Conservation (phyloP, 2,113 vertebrate species). For the Myotis davidii region DNA sequence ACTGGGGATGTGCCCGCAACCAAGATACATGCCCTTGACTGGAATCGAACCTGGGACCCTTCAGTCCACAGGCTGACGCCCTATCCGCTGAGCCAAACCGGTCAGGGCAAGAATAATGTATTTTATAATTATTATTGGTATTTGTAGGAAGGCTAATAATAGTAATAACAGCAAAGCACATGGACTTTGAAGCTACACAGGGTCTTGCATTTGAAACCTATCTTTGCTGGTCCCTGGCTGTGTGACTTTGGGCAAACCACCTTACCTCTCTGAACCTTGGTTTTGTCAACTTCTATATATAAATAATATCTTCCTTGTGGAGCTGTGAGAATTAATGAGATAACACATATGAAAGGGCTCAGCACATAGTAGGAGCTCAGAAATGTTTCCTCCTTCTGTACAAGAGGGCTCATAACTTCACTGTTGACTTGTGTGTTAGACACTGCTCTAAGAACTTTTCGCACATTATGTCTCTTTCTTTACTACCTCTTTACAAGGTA, state of each 20-base stretch:
- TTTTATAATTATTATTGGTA: slow-evolving; percentile 6
- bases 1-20: too few species aligned
- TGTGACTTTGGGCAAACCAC: background rate
- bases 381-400: background rate
- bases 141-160: background rate
- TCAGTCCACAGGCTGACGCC: too few species aligned
- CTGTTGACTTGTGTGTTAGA: background rate
- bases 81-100: too few species aligned
- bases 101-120: too few species aligned
- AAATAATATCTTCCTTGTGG: background rate
- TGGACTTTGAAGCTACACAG: background rate
- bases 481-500: background rate
- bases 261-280: background rate
- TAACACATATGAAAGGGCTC: background rate
- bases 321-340: background rate
- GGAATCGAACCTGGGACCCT: too few species aligned
- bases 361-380: background rate
- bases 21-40: too few species aligned
- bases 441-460: background rate
- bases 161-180: background rate
- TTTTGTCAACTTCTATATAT: background rate
- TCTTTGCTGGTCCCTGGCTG: background rate
- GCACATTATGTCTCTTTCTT: background rate
- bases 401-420: background rate
- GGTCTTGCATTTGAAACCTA: background rate